phyloP scores from a whole-genome alignment of 2,113 vertebrate genomes.

The Ardeotis arabs region DNA sequence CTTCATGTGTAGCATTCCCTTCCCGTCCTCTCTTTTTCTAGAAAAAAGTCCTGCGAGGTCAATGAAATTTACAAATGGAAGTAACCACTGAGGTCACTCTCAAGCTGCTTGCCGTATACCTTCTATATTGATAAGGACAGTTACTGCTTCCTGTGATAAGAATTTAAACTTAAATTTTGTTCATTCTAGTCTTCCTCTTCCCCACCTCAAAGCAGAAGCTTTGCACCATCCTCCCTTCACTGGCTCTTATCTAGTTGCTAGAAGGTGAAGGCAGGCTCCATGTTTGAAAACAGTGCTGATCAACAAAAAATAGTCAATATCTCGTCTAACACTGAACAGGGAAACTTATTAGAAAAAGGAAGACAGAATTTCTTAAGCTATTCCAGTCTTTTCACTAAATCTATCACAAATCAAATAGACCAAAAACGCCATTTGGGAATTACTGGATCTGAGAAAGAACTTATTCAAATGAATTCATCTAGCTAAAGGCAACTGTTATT shows the following conservation, averaged over 20 bases:
- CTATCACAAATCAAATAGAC: slow-evolving; percentile 15
- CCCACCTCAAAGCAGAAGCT: background rate
- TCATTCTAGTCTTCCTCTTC: background rate
- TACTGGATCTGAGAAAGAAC: slow-evolving; percentile 38
- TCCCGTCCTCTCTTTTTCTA: background rate
- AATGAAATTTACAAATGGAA: background rate
- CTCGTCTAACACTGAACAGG: background rate
- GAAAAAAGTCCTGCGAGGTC: background rate
- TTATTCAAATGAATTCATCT: slow-evolving; percentile 64
- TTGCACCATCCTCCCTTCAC: background rate
- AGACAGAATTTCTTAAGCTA: slow-evolving; percentile 5
- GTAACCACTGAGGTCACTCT: background rate
- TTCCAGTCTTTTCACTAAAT: background rate
- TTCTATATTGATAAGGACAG: background rate
- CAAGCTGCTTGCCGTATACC: background rate
- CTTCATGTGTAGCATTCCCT: background rate
- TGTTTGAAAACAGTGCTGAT: background rate
- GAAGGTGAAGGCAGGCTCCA: background rate
- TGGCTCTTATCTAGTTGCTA: background rate
- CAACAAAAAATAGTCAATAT: background rate
- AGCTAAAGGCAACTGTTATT: slow-evolving; percentile 55
- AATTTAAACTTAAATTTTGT: background rate
- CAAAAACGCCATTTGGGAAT: background rate
- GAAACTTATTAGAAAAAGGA: background rate
- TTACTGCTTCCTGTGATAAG: background rate